These are phyloP conservation scores for Loris lydekkerianus DNA, from an alignment of 2,797 vertebrate species.

Conservation along the genomic window DNA sequence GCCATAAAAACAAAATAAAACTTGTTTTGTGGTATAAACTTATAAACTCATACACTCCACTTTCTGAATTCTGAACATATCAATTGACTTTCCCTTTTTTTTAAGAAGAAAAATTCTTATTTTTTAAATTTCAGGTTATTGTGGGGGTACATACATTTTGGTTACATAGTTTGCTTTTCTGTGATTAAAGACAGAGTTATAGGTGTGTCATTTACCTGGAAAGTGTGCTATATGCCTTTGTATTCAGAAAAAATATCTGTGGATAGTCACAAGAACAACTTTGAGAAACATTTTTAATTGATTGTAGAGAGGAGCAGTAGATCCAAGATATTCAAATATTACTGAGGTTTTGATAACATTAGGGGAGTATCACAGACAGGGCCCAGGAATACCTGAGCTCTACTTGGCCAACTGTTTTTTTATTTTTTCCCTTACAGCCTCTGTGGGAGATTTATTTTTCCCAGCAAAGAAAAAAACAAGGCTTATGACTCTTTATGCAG, in stretches of 20 bases:
- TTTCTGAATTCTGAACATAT: not conserved
- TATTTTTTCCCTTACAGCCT: not conserved
- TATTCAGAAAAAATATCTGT: slow-evolving; percentile 10
- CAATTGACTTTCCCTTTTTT: slow-evolving; percentile 5
- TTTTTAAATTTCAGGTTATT: not conserved
- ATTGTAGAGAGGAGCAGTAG: not conserved
- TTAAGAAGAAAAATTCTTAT: slow-evolving; percentile 1
- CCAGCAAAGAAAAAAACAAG: not conserved
- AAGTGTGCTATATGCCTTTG: too few species aligned
- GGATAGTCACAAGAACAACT: slow-evolving; percentile 23
- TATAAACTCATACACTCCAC: not conserved
- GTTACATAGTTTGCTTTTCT: too few species aligned
- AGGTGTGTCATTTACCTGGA: too few species aligned
- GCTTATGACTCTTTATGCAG: not conserved
- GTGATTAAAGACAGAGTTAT: too few species aligned
- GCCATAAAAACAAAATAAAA: slow-evolving; percentile 44
- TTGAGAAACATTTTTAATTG: slow-evolving; percentile 42
- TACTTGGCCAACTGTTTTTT: not conserved
- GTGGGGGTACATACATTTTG: too few species aligned
- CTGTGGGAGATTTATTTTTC: not conserved
- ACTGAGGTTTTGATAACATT: slow-evolving; percentile 42
- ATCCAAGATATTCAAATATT: not conserved
- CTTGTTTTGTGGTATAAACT: not conserved
- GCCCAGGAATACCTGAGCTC: not conserved
- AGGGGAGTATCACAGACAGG: not conserved